Conservation (phyloP, 2,797 vertebrate species). For the Sebastes vulpes region DNA sequence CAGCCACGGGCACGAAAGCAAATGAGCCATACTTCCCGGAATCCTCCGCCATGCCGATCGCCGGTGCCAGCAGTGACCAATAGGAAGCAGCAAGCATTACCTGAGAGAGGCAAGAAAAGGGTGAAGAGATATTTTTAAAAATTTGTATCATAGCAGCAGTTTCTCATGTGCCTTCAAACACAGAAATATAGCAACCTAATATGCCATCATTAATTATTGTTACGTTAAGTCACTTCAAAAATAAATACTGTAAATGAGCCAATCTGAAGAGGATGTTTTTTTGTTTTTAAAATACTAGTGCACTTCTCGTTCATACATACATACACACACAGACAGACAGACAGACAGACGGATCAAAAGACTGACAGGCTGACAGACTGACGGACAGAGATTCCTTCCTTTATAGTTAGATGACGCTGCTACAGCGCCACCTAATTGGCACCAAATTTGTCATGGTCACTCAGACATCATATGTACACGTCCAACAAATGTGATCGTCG, state of each 20-base stretch:
- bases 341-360: too few species aligned
- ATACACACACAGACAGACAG: too few species aligned
- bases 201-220: background rate
- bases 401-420: too few species aligned
- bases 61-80: slow-evolving; percentile 96
- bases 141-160: background rate
- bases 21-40: slow-evolving; percentile 92
- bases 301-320: too few species aligned
- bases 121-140: background rate
- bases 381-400: too few species aligned
- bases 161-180: background rate
- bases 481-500: too few species aligned
- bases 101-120: slow-evolving; percentile 67
- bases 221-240: background rate
- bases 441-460: too few species aligned
- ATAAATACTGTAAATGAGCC: background rate
- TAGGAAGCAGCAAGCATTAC: slow-evolving; percentile 98
- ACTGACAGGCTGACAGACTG: too few species aligned
- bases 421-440: too few species aligned
- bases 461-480: too few species aligned
- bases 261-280: too few species aligned
- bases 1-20: slow-evolving; percentile 91
- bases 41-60: slow-evolving; percentile 92
- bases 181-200: background rate
- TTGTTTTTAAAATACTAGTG: too few species aligned